Conservation (phyloP, 2,113 vertebrate genomes). For the Dissostichus mawsoni region DNA sequence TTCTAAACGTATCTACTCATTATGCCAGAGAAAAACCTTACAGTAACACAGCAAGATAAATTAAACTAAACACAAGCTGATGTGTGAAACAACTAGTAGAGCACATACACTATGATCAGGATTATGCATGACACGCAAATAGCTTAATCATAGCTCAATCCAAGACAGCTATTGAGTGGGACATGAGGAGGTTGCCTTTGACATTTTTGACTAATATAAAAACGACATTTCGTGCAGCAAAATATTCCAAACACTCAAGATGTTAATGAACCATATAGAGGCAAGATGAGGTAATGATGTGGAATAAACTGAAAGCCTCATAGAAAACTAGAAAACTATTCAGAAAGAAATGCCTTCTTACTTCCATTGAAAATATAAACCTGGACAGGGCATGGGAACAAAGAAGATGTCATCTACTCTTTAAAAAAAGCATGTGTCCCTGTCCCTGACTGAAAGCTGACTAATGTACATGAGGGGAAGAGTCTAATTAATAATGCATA, state of each 20-base stretch:
- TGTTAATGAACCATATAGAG: slow-evolving; percentile 12
- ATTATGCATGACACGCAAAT: too few relatives aligned
- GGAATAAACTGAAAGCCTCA: not conserved
- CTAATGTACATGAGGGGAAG: slow-evolving; percentile 25
- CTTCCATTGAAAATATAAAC: not conserved
- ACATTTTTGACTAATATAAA: too few relatives aligned
- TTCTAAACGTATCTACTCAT: not conserved
- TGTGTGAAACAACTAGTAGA: not conserved
- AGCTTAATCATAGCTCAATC: too few relatives aligned
- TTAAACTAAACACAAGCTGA: not conserved
- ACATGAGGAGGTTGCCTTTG: too few relatives aligned
- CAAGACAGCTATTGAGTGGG: too few relatives aligned
- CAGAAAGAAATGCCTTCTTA: not conserved
- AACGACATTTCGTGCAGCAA: slow-evolving; percentile 2
- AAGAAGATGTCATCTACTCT: not conserved
- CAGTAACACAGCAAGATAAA: not conserved
- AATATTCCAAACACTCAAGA: slow-evolving; percentile 23
- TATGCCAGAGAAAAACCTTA: not conserved
- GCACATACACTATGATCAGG: too few relatives aligned
- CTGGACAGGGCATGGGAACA: not conserved
- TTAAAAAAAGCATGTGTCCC: slow-evolving; percentile 7
- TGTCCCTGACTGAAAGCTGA: slow-evolving; percentile 34
- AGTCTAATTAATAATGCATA: slow-evolving; percentile 39
- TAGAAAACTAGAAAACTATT: not conserved
- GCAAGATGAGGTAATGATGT: slow-evolving; percentile 10